Evolutionary conservation across 1,140 invertebrate species (phyloP).

Genomic region (Metaphire vulgaris): DNA sequence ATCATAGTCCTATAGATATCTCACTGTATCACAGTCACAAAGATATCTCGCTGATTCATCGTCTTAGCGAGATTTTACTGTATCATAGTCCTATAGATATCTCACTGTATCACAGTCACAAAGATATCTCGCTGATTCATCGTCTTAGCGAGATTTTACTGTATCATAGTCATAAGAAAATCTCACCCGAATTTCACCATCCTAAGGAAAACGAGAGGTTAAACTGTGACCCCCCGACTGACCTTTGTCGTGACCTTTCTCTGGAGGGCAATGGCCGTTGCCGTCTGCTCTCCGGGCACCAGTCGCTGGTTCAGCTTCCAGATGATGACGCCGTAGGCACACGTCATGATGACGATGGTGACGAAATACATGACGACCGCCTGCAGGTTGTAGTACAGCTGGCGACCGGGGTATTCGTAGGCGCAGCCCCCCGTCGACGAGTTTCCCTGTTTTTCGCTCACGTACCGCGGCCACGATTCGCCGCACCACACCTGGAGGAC

Average conservation of each 20-base stretch:
- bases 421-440: slow-evolving; percentile 29
- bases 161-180: too few relatives aligned
- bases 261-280: slow-evolving; percentile 33
- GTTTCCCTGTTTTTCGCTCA: neutral
- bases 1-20: too few relatives aligned
- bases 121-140: too few relatives aligned
- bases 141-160: too few relatives aligned
- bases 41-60: too few relatives aligned
- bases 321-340: slow-evolving; percentile 45
- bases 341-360: slow-evolving; percentile 45
- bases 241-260: slow-evolving; percentile 40
- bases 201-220: too few relatives aligned
- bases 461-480: slow-evolving; percentile 36
- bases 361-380: slow-evolving; percentile 45
- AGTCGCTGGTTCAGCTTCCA: slow-evolving; percentile 30
- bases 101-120: too few relatives aligned
- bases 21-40: too few relatives aligned
- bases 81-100: too few relatives aligned
- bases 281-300: slow-evolving; percentile 27
- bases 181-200: too few relatives aligned
- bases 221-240: too few relatives aligned
- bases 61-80: too few relatives aligned
- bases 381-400: slow-evolving; percentile 43
- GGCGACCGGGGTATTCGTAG: slow-evolving; percentile 34
- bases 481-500: slow-evolving; percentile 40